Evolutionary conservation across 2,888 invertebrate genomes (phyloP), one percentile per base, ranked within the genome.

Genomic region (Agonopterix alstromeriana): DNA sequence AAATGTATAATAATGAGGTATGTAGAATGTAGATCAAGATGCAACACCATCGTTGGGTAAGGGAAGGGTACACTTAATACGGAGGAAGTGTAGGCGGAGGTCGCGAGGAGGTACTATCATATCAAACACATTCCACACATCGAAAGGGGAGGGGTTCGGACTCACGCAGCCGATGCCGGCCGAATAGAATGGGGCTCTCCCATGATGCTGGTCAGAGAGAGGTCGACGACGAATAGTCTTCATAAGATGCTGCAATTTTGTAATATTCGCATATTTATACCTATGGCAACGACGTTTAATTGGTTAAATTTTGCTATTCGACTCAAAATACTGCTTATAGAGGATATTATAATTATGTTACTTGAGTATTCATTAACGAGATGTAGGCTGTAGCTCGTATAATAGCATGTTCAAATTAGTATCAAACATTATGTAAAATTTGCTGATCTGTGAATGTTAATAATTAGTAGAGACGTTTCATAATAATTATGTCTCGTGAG

Each of bases 201-300:
- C 80, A 78, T 70, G 77, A 65, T 69, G 76, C 89, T 70, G 84
- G 88, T 90, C 92, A 92, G 87, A 92, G 92, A 83, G 92, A 92
- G 68, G 92, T 92, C 82, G 92, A 92, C 82, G 92, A 92, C 77
- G 92, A 92, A 90, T 91, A 92, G 87, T 92, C 92, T 90, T 92
- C 92, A 90, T 90, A 92, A 84, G 92, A 92, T 89, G 92, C 92
- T 92, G 92, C 90, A 92, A 91, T 83, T 85, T 85, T 86, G 84
- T 85, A 86, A 86, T 74, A 86, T 84, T 85, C 82, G 74, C 82
- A 86, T 82, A 85, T 83, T 86, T 86, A 86, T 81, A 86, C 86
- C 85, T 86, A 86, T 78, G 80, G 84, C 83, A 85, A 85, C 64
- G 82, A 84, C 65, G 80, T 76, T 71, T 56, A 78, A 82, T 81